Evolutionary conservation across 2,797 vertebrate genomes (phyloP).

Genomic region (Argentina silus): DNA sequence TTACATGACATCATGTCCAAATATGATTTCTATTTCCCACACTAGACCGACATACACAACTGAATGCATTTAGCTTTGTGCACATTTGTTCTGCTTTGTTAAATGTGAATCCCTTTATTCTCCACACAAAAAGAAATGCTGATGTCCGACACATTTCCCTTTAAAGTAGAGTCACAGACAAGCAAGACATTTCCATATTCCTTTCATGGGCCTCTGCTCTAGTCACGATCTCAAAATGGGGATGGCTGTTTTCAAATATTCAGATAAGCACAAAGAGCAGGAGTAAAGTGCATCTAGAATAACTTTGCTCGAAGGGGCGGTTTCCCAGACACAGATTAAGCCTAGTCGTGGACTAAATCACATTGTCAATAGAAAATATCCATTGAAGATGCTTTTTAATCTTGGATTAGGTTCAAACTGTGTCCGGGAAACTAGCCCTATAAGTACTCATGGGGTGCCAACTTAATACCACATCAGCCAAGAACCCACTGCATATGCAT

Average conservation of each 20-base stretch:
- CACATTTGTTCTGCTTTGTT: neutral
- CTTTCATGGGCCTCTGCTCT: neutral
- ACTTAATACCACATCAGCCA: no score
- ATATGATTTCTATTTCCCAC: neutral
- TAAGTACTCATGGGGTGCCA: no score
- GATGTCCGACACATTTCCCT: neutral
- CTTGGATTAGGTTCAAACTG: no score
- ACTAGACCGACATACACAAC: neutral
- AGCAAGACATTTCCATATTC: neutral
- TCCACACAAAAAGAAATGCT: neutral
- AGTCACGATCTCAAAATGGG: neutral
- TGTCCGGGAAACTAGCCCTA: no score
- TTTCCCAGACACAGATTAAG: no score
- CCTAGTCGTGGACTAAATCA: no score
- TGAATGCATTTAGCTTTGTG: neutral
- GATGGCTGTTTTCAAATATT: neutral
- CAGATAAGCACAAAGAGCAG: neutral
- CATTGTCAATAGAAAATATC: no score
- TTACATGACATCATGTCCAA: slow-evolving; percentile 6
- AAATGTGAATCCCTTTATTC: neutral
- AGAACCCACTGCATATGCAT: no score
- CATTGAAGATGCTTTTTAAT: no score
- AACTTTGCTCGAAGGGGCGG: neutral
- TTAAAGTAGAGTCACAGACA: neutral
- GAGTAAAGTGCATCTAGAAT: neutral